Conservation (phyloP, 2,113 vertebrate species). For the Picathartes gymnocephalus region DNA sequence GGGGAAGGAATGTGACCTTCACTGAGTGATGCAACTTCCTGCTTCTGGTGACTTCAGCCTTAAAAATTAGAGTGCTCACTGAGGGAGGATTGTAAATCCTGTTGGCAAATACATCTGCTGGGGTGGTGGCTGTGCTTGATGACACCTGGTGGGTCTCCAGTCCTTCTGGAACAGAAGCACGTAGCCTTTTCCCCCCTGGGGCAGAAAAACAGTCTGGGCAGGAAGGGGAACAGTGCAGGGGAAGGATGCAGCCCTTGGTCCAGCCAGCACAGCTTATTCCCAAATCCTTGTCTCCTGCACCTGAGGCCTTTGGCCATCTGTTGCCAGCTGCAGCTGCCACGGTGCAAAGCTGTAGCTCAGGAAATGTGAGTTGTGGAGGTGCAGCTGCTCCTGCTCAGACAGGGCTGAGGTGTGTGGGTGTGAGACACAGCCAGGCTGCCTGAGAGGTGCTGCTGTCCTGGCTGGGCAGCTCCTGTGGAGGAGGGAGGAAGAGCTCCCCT, state of each 20-base stretch:
- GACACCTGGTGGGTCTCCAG: neutral
- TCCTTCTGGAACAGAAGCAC: neutral
- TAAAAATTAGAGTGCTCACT: neutral
- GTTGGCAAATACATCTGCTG: neutral
- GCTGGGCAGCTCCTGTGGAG: neutral
- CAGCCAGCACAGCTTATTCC: neutral
- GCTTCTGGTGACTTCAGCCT: neutral
- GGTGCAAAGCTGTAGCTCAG: neutral
- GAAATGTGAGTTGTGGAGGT: rapidly evolving
- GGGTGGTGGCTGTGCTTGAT: neutral
- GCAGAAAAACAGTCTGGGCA: neutral
- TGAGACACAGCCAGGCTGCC: neutral
- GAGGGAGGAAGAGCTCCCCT: neutral
- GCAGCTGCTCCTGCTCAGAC: neutral
- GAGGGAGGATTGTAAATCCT: neutral
- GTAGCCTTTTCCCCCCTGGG: neutral
- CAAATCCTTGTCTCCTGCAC: neutral
- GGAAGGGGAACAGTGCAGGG: conserved; percentile 27
- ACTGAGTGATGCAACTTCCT: conserved; percentile 14
- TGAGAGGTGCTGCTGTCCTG: neutral
- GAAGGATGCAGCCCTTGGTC: conserved; percentile 13
- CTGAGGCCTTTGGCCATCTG: neutral
- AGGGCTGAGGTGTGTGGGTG: neutral
- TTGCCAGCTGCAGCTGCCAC: neutral
- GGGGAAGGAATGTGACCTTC: conserved; percentile 40